Evolutionary conservation across 2,888 invertebrate species (phyloP), one percentile per base, ranked within the genome.

Genomic region (Lissocephala sabroskyi): DNA sequence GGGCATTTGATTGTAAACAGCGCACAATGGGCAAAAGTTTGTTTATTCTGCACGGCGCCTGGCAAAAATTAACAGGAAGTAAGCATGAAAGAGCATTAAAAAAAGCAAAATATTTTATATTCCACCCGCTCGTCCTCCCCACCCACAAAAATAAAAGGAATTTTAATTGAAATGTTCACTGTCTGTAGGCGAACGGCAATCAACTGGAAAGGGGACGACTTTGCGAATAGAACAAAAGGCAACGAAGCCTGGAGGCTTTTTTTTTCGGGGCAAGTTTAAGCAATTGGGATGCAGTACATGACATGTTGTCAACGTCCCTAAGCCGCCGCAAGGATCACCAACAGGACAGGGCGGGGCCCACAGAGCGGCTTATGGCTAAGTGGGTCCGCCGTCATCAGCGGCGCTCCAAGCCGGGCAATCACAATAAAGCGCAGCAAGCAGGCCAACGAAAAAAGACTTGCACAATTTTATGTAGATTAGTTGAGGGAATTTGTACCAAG

Each of bases 371-470:
- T n/a, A n/a, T n/a, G n/a, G n/a, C n/a, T n/a, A n/a, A n/a, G n/a
- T n/a, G n/a, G n/a, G n/a, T n/a, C n/a, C n/a, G n/a, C n/a, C n/a
- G 68, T 73, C 75, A 71, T 67, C 75, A 67, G 49, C 49, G 61
- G 45, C 68, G 57, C 56, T 56, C 41, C 58, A 48, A 62, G 55
- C 51, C 55, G 57, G 52, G 52, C 56, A 62, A 63, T 62, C 64
- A 63, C 61, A 64, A 60, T 62, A 64, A 62, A 55, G 45, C n/a
- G 30, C 30, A 30, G 30, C 32, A 40, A 46, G 18, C 19, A 30
- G 11, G 10, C 10, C 14, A 11, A 35, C 10, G 10, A 41, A 41
- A 14, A 58, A 68, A 66, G 59, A 75, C 71, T 62, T 67, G 52
- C 57, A 56, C 67, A 64, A 75, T 67, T 54, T 55, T 64, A 71